phyloP scores from a whole-genome alignment of 2,113 vertebrate genomes.

The Suricata suricatta region DNA sequence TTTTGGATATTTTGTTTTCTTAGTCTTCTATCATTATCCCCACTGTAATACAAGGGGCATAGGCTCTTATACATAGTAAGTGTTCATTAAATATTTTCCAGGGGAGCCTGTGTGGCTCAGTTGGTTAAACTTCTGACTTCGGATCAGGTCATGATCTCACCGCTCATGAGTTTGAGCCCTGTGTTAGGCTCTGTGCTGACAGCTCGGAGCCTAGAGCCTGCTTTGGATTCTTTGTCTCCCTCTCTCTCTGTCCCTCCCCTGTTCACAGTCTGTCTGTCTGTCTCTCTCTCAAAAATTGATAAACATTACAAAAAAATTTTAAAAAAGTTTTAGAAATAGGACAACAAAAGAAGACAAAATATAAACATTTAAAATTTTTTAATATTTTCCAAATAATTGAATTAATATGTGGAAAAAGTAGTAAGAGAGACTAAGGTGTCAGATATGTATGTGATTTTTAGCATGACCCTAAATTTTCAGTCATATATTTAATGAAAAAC shows the following conservation, averaged over 20 bases:
- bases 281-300: too few species aligned
- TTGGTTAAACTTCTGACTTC: too few species aligned
- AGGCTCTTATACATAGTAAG: not conserved
- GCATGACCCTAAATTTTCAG: not conserved
- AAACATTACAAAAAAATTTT: not conserved
- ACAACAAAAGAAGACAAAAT: too few species aligned
- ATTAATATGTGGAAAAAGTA: not conserved
- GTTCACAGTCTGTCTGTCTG: too few species aligned
- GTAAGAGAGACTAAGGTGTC: not conserved
- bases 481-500: not conserved
- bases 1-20: not conserved
- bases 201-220: too few species aligned
- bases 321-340: not conserved
- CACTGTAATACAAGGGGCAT: not conserved
- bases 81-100: conserved; percentile 28
- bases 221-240: too few species aligned
- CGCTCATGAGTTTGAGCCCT: too few species aligned
- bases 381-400: conserved; percentile 17
- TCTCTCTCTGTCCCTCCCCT: too few species aligned
- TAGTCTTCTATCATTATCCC: not conserved
- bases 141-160: too few species aligned
- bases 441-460: not conserved
- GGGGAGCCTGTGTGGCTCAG: too few species aligned
- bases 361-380: not conserved
- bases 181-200: too few species aligned